Base-by-base conservation (phyloP, 2,797 vertebrate species). In the Orientallactaga sibirica region DNA sequence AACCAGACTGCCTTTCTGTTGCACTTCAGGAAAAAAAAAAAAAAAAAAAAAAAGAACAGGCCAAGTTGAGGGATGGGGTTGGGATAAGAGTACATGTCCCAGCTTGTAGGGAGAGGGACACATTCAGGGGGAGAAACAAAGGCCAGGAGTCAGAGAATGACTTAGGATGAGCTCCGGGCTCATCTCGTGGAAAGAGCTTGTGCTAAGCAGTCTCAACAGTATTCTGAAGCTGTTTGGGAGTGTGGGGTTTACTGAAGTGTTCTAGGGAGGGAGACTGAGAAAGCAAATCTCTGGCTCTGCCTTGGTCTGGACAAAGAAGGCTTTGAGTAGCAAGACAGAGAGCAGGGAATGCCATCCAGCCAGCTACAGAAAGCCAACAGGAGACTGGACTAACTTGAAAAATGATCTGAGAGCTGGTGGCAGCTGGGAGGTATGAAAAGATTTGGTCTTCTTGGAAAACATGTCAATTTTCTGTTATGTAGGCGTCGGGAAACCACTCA, bases 401-500 rank as follows among this genome's bases (percentile, higher is more conserved):
- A 48, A 73, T 25, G 48, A 22, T 7, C 24, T 64, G 81, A 86
- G 68, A 71, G 62, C 25, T 58, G n/a, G 4, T 79, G 20, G 29
- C 3, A 10, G n/a, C 82, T 5, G 27, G 78, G 18, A 71, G 19
- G 43, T 24, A 0, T 61, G 29, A 58, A 37, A 43, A 22, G 25
- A 6, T 83, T 61, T 86, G 20, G 76, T 78, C 92, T 77, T 16
- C 43, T 71, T 70, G 25, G 55, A 75, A 24, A 88, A 94, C 93
- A 89, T 22, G 22, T 81, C 37, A 78, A 25, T 82, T 2, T 48
- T 93, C 81, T 92, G 29, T 92, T 94, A 93, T 37, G 6, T 95
- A 99, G 99, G 99, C 97, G 98, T 99, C 96, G 99, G 99, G 76
- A 99, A 99, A 93, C 99, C 99, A 1, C 95, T 99, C 71, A 99